Percentiles rank a stretch among this genome's conserved stretches.
Evolutionary conservation across 53 echinoderm and acorn worm genomes (phyloP).

Genomic region (Henricia sp.): DNA sequence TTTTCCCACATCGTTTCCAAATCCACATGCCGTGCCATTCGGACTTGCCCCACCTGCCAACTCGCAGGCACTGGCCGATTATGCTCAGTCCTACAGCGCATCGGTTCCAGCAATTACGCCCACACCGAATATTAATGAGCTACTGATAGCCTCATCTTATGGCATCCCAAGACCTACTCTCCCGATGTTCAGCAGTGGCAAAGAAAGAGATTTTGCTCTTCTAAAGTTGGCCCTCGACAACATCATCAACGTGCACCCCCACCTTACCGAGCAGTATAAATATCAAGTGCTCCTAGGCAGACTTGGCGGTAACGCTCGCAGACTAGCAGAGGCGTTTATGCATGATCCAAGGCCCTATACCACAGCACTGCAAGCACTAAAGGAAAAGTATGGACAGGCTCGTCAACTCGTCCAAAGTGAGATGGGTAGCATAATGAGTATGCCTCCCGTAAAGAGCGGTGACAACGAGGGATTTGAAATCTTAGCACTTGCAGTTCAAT

Average conservation of each 20-base stretch:
- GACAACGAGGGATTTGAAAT: conserved; percentile 6
- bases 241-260: conserved; percentile 28
- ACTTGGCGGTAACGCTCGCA: conserved; percentile 3
- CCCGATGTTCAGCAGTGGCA: conserved; percentile 11
- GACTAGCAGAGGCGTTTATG: conserved; percentile 33
- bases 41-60: no score
- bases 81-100: no score
- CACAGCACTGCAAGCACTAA: not conserved
- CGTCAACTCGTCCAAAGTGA: conserved; percentile 27
- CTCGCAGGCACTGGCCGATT: no score
- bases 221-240: conserved; percentile 29
- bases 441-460: not conserved
- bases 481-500: conserved; percentile 14
- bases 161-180: conserved; percentile 25
- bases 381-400: conserved; percentile 43
- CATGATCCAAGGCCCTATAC: conserved; percentile 8
- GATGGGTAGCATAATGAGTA: conserved; percentile 1
- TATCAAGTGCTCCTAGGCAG: conserved; percentile 27
- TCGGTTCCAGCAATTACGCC: no score
- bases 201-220: not conserved
- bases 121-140: not conserved
- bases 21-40: no score
- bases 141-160: conserved; percentile 3
- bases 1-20: no score
- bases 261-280: conserved; percentile 44